A percentile compares a stretch with the other conserved stretches of the same genome.
These are phyloP conservation scores for Chydorus sphaericus DNA, from an alignment of 2,888 invertebrate genomes.

Conservation along the genomic window DNA sequence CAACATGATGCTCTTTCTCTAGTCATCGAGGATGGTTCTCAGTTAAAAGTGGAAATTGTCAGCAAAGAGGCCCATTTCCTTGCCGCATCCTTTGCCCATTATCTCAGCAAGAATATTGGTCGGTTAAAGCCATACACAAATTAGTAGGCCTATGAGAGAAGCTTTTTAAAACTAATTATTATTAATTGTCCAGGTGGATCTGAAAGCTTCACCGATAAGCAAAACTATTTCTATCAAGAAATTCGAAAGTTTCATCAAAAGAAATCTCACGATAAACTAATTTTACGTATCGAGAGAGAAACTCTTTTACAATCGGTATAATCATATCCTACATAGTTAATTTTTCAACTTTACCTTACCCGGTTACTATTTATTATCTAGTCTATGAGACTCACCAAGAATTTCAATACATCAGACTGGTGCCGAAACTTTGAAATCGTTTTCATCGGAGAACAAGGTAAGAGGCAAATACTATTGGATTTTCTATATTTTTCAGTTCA, in stretches of 20 bases:
- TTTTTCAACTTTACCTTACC: neutral
- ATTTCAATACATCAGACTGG: conserved; percentile 80
- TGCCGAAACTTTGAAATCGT: conserved; percentile 84
- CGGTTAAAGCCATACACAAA: conserved; percentile 13
- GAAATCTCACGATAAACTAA: conserved; percentile 69
- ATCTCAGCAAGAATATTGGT: conserved; percentile 79
- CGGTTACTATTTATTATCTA: conserved; percentile 25
- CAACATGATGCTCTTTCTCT: conserved; percentile 44
- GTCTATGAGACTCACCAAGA: conserved; percentile 69
- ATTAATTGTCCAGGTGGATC: conserved; percentile 47
- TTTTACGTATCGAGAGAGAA: conserved; percentile 64
- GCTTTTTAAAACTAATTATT: neutral
- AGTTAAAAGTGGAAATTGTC: conserved; percentile 66
- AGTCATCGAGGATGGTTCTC: conserved; percentile 79
- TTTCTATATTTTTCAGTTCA: neutral
- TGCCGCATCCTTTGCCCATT: conserved; percentile 81
- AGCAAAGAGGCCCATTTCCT: conserved; percentile 77
- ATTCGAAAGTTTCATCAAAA: conserved; percentile 72
- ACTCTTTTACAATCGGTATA: conserved; percentile 61
- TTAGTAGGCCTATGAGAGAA: neutral
- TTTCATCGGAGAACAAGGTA: conserved; percentile 87
- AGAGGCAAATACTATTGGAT: conserved; percentile 8
- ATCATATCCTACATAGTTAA: conserved; percentile 14
- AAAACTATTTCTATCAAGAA: conserved; percentile 64
- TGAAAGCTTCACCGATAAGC: conserved; percentile 66